Conservation (phyloP, 2,888 invertebrate species). For the Drosophila fungiperda region DNA sequence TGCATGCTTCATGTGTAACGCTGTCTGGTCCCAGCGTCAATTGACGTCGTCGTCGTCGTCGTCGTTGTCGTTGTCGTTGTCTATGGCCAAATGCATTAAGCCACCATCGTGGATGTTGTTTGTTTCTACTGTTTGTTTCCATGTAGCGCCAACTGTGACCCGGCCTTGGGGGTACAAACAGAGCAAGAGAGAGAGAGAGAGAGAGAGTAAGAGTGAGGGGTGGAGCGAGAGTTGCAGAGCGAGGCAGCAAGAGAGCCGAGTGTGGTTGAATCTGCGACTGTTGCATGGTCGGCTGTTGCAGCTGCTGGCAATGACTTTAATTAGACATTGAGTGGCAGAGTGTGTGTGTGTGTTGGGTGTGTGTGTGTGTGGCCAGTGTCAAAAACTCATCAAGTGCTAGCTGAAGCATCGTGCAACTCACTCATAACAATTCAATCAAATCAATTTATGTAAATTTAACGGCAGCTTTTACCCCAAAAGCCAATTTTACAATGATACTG, state of each 20-base stretch:
- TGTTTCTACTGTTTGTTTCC: conserved; percentile 31
- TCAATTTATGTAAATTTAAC: conserved; percentile 86
- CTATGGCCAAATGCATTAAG: conserved; percentile 56
- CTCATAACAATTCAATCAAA: conserved; percentile 85
- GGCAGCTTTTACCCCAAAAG: conserved; percentile 36
- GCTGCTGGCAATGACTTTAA: conserved; percentile 78
- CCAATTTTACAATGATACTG: conserved; percentile 28
- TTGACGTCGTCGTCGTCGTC: conserved; percentile 37
- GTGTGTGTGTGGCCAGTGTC: conserved; percentile 35
- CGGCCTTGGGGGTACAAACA: conserved; percentile 47
- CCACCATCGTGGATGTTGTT: conserved; percentile 28
- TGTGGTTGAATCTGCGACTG: conserved; percentile 8
- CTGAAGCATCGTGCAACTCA: conserved; percentile 21
- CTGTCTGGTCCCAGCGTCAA: conserved; percentile 41
- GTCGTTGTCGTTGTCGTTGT: conserved; percentile 12
- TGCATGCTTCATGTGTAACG: conserved; percentile 18
- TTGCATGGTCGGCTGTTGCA: conserved; percentile 31
- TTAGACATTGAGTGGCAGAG: conserved; percentile 50
- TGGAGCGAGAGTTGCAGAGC: background rate
- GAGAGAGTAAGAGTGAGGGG: background rate
- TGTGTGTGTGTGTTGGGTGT: background rate
- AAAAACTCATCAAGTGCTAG: conserved; percentile 62
- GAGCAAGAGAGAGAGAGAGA: background rate
- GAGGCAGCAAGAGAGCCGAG: background rate
- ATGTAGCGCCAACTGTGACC: conserved; percentile 80